A percentile compares a stretch with the other conserved stretches of the same genome.
Evolutionary conservation across 2,113 vertebrate genomes (phyloP).

Genomic region (Xerus inauris): DNA sequence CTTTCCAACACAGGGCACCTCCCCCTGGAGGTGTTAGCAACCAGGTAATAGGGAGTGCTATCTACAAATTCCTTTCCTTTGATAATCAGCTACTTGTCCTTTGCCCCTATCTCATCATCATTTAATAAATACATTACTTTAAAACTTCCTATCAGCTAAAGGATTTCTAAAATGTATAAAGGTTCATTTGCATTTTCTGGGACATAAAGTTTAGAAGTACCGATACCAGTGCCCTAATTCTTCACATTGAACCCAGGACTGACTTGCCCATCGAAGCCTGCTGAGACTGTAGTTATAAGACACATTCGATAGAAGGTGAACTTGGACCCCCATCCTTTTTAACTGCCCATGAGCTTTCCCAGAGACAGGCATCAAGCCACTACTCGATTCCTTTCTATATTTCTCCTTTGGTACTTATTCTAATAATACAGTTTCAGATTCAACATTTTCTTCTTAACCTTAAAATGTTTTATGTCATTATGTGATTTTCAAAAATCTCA

Average conservation of each 20-base stretch:
- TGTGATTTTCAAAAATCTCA: background rate
- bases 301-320: background rate
- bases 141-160: background rate
- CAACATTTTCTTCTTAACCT: background rate
- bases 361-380: background rate
- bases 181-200: background rate
- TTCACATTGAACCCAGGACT: background rate
- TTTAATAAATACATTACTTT: background rate
- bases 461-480: background rate
- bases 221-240: background rate
- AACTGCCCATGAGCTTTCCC: background rate
- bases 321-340: background rate
- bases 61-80: too few relatives aligned
- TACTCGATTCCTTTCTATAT: too few relatives aligned
- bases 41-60: too few relatives aligned
- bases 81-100: too few relatives aligned
- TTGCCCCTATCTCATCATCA: background rate
- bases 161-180: background rate
- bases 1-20: too few relatives aligned
- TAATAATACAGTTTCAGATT: background rate
- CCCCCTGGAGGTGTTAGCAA: too few relatives aligned
- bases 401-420: background rate
- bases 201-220: background rate
- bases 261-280: background rate
- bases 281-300: background rate